Percentiles rank a stretch among this genome's conserved stretches.
These are phyloP conservation scores for Eupithecia vulgata DNA, from an alignment of 2,888 invertebrate genomes.

Conservation along the genomic window DNA sequence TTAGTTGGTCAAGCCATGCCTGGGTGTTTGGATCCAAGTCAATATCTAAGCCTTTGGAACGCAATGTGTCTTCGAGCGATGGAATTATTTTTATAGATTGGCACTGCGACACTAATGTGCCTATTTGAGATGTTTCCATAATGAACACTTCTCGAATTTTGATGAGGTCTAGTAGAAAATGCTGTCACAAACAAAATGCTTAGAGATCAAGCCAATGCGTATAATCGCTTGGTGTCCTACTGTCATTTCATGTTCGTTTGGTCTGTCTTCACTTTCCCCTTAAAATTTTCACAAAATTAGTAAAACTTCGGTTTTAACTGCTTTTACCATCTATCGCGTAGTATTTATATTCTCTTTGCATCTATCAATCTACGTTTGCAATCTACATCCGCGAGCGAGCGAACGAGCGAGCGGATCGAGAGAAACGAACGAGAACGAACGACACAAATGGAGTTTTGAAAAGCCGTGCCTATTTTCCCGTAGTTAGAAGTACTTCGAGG, in stretches of 20 bases:
- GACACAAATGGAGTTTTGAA: too few relatives aligned
- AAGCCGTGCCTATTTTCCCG: too few relatives aligned
- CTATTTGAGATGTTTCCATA: conserved; percentile 59
- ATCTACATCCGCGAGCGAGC: neutral
- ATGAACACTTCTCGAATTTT: conserved; percentile 6
- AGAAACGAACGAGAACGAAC: too few relatives aligned
- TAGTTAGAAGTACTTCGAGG: too few relatives aligned
- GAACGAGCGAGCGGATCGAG: too few relatives aligned
- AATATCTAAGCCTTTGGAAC: conserved; percentile 69
- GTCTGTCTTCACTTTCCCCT: neutral
- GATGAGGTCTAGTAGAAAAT: neutral
- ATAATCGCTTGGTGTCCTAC: neutral
- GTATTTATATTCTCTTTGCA: too few relatives aligned
- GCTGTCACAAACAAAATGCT: neutral
- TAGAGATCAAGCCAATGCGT: neutral
- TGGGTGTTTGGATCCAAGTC: conserved; percentile 68
- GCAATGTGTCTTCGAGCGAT: conserved; percentile 73
- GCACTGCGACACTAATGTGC: conserved; percentile 63
- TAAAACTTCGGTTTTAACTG: neutral
- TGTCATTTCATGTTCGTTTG: neutral
- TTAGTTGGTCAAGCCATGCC: conserved; percentile 75
- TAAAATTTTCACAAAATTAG: neutral
- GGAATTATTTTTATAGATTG: conserved; percentile 79
- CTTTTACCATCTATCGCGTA: too few relatives aligned
- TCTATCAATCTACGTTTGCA: too few relatives aligned